Evolutionary conservation across 2,113 vertebrate genomes (phyloP).

Genomic region (Buteo buteo): DNA sequence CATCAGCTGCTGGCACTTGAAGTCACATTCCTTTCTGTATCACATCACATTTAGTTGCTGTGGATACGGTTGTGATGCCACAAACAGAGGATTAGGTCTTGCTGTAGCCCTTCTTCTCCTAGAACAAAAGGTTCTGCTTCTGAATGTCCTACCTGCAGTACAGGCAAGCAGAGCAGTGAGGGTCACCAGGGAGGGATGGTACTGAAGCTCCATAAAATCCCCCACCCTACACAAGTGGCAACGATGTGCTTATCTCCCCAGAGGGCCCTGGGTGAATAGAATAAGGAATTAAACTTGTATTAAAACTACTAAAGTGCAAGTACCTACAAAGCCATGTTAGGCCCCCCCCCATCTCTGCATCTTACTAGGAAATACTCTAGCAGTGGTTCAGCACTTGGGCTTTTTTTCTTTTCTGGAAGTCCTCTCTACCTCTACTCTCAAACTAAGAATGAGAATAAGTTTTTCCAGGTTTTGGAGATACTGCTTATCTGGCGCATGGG

Average conservation of each 20-base stretch:
- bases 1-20: conserved; percentile 33
- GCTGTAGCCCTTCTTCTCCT: background rate
- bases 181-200: background rate
- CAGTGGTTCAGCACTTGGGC: background rate
- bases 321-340: background rate
- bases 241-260: background rate
- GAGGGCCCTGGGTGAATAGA: background rate
- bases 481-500: background rate
- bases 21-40: conserved; percentile 63
- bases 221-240: background rate
- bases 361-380: background rate
- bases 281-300: background rate
- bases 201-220: background rate
- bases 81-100: conserved; percentile 54
- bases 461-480: background rate
- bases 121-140: conserved; percentile 40
- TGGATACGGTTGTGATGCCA: conserved; percentile 62
- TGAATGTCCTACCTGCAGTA: background rate
- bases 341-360: background rate
- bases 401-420: background rate
- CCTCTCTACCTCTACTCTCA: background rate
- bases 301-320: background rate
- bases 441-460: background rate
- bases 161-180: background rate
- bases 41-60: conserved; percentile 50